These are phyloP conservation scores for Pedetes capensis DNA, from an alignment of 2,113 vertebrate species.

Conservation along the genomic window DNA sequence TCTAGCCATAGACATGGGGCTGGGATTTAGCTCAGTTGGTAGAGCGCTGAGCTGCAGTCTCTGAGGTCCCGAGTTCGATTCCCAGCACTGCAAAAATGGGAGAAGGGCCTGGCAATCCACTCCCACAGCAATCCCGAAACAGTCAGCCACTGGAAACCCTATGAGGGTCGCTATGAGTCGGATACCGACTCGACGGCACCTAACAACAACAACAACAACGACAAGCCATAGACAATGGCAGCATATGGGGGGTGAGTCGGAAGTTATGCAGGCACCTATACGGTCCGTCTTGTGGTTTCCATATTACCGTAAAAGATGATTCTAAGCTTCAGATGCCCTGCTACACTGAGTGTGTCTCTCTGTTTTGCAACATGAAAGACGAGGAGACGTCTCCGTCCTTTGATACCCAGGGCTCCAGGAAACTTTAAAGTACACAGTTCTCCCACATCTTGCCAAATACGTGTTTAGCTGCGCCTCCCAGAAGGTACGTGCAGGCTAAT, in stretches of 20 bases:
- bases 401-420: constrained; percentile 71
- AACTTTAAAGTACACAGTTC: constrained; percentile 72
- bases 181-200: no score
- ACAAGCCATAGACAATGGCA: neutral
- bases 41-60: no score
- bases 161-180: no score
- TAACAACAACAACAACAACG: no score
- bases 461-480: constrained; percentile 47
- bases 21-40: no score
- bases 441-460: constrained; percentile 70
- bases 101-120: no score
- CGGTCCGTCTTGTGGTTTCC: constrained; percentile 56
- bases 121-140: no score
- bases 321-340: constrained; percentile 47
- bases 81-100: no score
- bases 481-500: constrained; percentile 48
- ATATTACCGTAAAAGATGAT: constrained; percentile 38
- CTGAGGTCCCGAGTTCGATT: no score
- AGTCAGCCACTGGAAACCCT: no score
- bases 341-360: constrained; percentile 57
- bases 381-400: constrained; percentile 71
- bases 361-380: constrained; percentile 69
- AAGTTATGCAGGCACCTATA: neutral
- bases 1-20: neutral
- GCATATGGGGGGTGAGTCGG: constrained; percentile 9